Evolutionary conservation across 2,113 vertebrate species (phyloP), one percentile per base, ranked within the genome.

Genomic region (Stercorarius parasiticus): DNA sequence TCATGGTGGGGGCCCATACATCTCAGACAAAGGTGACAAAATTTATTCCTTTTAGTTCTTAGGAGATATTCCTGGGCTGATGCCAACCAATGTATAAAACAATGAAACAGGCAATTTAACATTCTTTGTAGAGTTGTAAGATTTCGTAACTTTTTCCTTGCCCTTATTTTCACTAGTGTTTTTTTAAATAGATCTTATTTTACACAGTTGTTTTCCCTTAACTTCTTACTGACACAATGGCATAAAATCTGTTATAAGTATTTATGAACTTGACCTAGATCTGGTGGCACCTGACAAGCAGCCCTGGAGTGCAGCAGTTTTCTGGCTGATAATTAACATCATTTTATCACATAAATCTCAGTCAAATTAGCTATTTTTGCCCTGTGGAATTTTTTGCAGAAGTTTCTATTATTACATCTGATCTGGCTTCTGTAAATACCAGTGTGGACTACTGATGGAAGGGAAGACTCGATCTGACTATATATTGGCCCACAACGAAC

Each of bases 71-170:
- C 38, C 81, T 81, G 36, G 9, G 16, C 53, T 84, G 50, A 43
- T 92, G 47, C 12, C 45, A 92, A 27, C 23, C 26, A 80, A 49
- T 26, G 38, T 62, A 94, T 86, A 64, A 96, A 97, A 80, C 47
- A 91, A 36, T 58, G 64, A 88, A 91, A 95, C 17, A 53, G 58
- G 13, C 10, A 65, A 73, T 45, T 59, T 90, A 93, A 86, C 42
- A 53, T 94, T 96, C 97, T 97, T 92, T 90, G 32, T 87, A 49
- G 20, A 76, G 32, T 58, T 88, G 7, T 47, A 79, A 71, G 62
- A 71, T 81, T 87, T 70, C 38, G 47, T 72, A 70, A 87, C 10
- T 82, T 95, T 79, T 93, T 82, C 36, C 30, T 79, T n/a, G 8
- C 15, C 38, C 27, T 80, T 74, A 84, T 61, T 94, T 90, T 30